Conservation (phyloP, 2,888 invertebrate species). For the Caenorhabditis auriculariae region DNA sequence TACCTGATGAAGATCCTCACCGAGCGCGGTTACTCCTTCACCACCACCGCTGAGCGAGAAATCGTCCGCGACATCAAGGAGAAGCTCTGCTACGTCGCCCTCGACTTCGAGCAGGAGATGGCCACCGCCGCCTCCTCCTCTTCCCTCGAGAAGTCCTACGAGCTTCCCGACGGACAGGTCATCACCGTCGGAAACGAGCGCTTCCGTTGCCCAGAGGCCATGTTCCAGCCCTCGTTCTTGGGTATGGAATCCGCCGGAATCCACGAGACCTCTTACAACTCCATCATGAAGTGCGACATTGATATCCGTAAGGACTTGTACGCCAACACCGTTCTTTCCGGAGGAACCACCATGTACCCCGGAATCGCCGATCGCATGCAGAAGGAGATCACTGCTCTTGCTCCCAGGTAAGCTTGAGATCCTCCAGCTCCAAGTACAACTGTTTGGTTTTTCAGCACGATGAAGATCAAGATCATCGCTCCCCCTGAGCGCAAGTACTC, state of each 20-base stretch:
- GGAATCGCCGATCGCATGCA: slow-evolving; percentile 97
- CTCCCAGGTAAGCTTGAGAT: slow-evolving; percentile 72
- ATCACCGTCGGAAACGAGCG: slow-evolving; percentile 70
- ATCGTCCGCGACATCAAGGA: slow-evolving; percentile 89
- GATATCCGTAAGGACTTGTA: slow-evolving; percentile 89
- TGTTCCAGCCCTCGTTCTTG: slow-evolving; percentile 76
- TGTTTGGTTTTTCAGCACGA: slow-evolving; percentile 64
- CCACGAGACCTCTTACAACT: slow-evolving; percentile 79
- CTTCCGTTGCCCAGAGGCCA: slow-evolving; percentile 83
- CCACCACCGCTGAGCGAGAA: slow-evolving; percentile 72
- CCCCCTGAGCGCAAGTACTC: slow-evolving; percentile 90
- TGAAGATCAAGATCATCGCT: slow-evolving; percentile 69
- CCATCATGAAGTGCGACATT: slow-evolving; percentile 89
- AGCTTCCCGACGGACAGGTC: slow-evolving; percentile 84
- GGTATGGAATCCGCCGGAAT: slow-evolving; percentile 67
- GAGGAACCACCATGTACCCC: slow-evolving; percentile 82
- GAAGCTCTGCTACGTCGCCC: slow-evolving; percentile 96
- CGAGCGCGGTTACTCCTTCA: slow-evolving; percentile 65
- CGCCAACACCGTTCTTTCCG: slow-evolving; percentile 69
- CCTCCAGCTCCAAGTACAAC: background rate
- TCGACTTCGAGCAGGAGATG: slow-evolving; percentile 95
- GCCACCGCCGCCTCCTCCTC: slow-evolving; percentile 83
- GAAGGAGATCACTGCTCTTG: slow-evolving; percentile 73
- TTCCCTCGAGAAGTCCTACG: slow-evolving; percentile 85
- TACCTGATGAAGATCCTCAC: slow-evolving; percentile 68